phyloP scores from a whole-genome alignment of 2,797 vertebrate species.

The Hemibagrus guttatus region DNA sequence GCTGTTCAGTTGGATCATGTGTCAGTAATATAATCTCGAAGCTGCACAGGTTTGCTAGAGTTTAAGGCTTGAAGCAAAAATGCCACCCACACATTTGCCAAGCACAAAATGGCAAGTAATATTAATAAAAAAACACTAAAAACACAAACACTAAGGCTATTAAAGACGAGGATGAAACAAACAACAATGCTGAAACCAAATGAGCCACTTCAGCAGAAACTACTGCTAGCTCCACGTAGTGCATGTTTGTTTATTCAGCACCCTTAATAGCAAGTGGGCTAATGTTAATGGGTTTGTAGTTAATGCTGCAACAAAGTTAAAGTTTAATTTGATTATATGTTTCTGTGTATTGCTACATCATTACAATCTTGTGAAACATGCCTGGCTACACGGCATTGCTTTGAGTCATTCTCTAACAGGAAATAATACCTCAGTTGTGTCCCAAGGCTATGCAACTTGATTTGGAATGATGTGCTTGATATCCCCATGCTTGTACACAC shows the following conservation, averaged over 20 bases:
- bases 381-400: neutral
- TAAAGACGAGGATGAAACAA: neutral
- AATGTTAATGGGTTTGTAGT: neutral
- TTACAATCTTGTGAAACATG: neutral
- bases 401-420: neutral
- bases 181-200: slow-evolving; percentile 6
- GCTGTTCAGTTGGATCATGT: neutral
- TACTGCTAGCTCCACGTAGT: neutral
- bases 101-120: neutral
- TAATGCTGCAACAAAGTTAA: slow-evolving; percentile 16
- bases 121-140: neutral
- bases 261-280: neutral
- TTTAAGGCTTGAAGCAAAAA: neutral
- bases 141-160: neutral
- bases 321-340: slow-evolving; percentile 6
- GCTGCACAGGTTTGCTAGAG: neutral
- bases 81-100: neutral
- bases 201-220: neutral
- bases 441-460: neutral
- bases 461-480: neutral
- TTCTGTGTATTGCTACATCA: neutral
- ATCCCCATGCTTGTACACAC: neutral
- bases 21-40: neutral
- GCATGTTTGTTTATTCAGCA: neutral
- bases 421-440: neutral